Percentiles rank a stretch among this genome's conserved stretches.
Conservation (phyloP, 2,888 invertebrate genomes). For the Macropis europaea region DNA sequence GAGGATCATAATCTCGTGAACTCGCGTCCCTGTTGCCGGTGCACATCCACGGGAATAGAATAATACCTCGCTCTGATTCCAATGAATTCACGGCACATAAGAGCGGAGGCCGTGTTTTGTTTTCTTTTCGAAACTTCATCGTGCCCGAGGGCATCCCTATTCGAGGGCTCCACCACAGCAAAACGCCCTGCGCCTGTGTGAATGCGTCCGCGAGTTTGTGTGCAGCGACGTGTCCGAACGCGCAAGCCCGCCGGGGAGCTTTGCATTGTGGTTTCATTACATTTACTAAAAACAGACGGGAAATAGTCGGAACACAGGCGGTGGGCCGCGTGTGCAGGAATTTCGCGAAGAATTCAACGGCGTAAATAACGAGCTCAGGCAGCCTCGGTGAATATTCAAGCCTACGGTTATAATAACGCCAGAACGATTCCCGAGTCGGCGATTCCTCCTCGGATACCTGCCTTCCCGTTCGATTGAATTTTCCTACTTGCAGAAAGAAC, state of each 20-base stretch:
- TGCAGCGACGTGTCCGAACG: background rate
- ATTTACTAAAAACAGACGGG: constrained; percentile 12
- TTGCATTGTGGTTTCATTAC: constrained; percentile 29
- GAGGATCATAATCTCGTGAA: constrained; percentile 8
- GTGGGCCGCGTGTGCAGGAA: background rate
- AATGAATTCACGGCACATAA: constrained; percentile 32
- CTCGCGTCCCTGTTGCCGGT: background rate
- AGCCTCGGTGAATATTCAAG: constrained; percentile 6
- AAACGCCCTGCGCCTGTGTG: background rate
- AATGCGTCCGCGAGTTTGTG: background rate
- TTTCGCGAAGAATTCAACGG: constrained; percentile 3
- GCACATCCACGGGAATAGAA: constrained; percentile 18
- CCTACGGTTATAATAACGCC: too few relatives aligned
- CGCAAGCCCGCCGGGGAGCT: background rate
- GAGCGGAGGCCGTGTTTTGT: constrained; percentile 2
- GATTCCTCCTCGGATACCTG: too few relatives aligned
- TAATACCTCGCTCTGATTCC: constrained; percentile 26
- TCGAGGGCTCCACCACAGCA: background rate
- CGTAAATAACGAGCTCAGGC: constrained; percentile 1
- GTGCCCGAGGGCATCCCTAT: constrained; percentile 19
- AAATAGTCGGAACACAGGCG: background rate
- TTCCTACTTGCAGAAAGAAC: too few relatives aligned
- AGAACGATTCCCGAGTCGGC: too few relatives aligned
- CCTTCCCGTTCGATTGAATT: too few relatives aligned
- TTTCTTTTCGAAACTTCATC: constrained; percentile 25